Base-by-base conservation (phyloP, 1,140 invertebrate genomes). In the Aphaenogaster floridana region DNA sequence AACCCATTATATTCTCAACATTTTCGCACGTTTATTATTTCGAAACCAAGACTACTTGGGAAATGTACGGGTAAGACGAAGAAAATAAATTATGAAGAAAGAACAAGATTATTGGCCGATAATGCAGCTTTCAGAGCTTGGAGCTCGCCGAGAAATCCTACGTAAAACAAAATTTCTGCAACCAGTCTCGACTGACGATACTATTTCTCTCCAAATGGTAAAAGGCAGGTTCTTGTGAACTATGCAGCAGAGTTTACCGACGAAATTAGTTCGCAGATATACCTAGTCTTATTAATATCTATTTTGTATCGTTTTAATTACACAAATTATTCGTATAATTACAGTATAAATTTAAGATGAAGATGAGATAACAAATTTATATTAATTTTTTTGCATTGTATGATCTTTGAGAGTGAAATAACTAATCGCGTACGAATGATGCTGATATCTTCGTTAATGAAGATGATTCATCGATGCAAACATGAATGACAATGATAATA, bases 1-100 rank as follows among this genome's bases (percentile, higher is more conserved):
- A 64, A 64, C 57, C 76, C 9, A 78, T 63, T 61, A 63, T 61
- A 78, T 78, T 78, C 21, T 59, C 76, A 6, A 78, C 6, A 64
- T 63, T 64, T 74, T 50, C 1, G 54, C 74, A 48, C 42, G 6
- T 74, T 50, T 71, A 34, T 52, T 52, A 74, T 72, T 72, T 72
- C 15, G 39, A 61, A 45, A 74, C 36, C 17, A 39, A 77, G 39
- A 61, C 15, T 45, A n/a, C 4, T 28, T 48, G 5, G 7, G 21
- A 64, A 28, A 79, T 28, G 5, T 66, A 45, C n/a, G 28, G 0
- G 5, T 45, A 21, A 2, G 11, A 52, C 17, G 15, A 54, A 54
- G 28, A 3, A 72, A 72, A 77, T 48, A n/a, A 61, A 59, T 3
- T 45, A 74, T 54, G 8, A 17, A 15, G 3, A 45, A 64, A 42